These are phyloP conservation scores for Corydoras sp. DNA, from an alignment of 2,113 vertebrate genomes.

Conservation along the genomic window DNA sequence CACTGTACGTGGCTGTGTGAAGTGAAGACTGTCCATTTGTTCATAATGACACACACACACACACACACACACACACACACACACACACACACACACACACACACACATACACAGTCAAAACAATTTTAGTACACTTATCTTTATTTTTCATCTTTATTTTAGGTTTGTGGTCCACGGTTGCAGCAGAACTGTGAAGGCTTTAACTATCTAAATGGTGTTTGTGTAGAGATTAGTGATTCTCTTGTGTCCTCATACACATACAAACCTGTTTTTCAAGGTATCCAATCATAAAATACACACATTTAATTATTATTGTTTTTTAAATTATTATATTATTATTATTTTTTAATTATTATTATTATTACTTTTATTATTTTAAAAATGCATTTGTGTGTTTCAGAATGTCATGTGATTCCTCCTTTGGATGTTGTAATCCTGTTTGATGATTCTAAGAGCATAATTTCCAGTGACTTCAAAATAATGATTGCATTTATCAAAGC, in stretches of 20 bases:
- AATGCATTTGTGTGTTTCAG: conserved; percentile 41
- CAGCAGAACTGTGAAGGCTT: conserved; percentile 47
- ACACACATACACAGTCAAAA: background rate
- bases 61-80: background rate
- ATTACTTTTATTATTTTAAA: background rate
- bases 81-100: no score
- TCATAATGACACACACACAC: no score
- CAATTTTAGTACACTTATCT: background rate
- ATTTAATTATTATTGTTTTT: background rate
- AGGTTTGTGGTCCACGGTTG: conserved; percentile 58
- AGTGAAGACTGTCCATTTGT: no score
- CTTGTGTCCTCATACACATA: conserved; percentile 27
- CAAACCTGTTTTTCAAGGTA: conserved; percentile 53
- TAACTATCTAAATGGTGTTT: conserved; percentile 50
- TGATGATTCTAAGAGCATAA: conserved; percentile 65
- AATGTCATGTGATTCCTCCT: conserved; percentile 50
- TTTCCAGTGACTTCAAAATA: background rate
- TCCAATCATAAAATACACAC: background rate
- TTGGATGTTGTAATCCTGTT: conserved; percentile 65
- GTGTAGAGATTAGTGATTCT: conserved; percentile 41
- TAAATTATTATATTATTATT: background rate
- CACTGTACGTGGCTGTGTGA: no score
- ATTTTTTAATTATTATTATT: background rate
- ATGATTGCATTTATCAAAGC: conserved; percentile 64
- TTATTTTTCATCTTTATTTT: conserved; percentile 37